These are phyloP conservation scores for Sesia apiformis DNA, from an alignment of 2,888 invertebrate species.

Conservation along the genomic window DNA sequence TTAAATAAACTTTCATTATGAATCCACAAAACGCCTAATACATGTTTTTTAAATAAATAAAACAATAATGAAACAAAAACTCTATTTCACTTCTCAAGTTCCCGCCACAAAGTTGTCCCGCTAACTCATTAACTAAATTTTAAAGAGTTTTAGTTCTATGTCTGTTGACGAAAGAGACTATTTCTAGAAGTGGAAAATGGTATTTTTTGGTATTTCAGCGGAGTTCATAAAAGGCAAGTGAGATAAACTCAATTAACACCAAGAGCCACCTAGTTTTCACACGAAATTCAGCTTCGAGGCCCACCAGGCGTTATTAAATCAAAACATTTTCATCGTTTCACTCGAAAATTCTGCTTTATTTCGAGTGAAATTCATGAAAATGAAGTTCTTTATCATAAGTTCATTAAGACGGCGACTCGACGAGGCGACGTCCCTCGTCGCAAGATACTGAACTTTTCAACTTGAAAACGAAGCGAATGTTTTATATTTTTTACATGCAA, in stretches of 20 bases:
- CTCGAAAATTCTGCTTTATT: constrained; percentile 30
- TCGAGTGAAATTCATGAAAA: constrained; percentile 35
- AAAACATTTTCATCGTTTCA: constrained; percentile 27
- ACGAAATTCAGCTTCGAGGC: background rate
- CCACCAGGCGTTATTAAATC: constrained; percentile 30
- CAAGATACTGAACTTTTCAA: constrained; percentile 26
- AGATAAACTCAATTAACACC: background rate
- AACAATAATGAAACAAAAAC: too few relatives aligned
- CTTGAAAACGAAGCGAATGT: constrained; percentile 9
- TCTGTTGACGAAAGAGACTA: too few relatives aligned
- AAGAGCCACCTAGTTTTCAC: background rate
- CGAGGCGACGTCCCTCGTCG: constrained; percentile 16
- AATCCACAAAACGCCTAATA: too few relatives aligned
- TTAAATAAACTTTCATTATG: too few relatives aligned
- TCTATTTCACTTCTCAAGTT: too few relatives aligned
- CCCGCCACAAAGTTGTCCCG: too few relatives aligned
- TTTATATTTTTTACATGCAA: background rate
- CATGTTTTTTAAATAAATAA: too few relatives aligned
- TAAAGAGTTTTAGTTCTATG: too few relatives aligned
- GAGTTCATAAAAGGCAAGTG: background rate
- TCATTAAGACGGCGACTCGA: constrained; percentile 35
- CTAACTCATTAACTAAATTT: too few relatives aligned
- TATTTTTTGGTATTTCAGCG: background rate
- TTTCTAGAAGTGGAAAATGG: too few relatives aligned
- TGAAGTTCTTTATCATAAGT: constrained; percentile 47